These are phyloP conservation scores for Helogale parvula DNA, from an alignment of 2,113 vertebrate genomes.

Conservation along the genomic window DNA sequence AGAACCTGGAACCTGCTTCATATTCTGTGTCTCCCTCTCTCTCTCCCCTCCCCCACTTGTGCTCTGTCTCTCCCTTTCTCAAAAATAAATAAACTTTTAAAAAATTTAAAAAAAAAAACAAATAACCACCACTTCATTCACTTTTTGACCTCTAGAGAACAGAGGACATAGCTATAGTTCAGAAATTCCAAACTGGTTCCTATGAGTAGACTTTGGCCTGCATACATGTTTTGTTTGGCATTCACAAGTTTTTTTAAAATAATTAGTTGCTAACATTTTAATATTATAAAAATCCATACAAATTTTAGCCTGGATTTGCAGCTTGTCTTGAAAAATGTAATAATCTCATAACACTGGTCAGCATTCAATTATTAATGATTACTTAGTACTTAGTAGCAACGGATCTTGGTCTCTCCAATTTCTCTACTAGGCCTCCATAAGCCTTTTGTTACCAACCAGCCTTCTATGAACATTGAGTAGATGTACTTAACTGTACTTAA, in stretches of 20 bases:
- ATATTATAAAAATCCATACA: background rate
- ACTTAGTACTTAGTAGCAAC: background rate
- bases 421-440: background rate
- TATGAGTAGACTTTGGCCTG: background rate
- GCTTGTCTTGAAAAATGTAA: conserved; percentile 34
- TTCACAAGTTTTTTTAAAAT: background rate
- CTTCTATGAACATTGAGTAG: background rate
- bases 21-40: no score
- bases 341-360: background rate
- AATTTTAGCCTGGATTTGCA: background rate
- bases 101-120: background rate
- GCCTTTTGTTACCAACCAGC: background rate
- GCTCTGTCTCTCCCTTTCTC: no score
- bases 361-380: background rate
- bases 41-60: no score
- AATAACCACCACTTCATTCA: conserved; percentile 10
- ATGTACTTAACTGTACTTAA: background rate
- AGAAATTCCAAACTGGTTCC: conserved; percentile 10
- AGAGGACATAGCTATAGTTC: background rate
- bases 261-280: conserved; percentile 29
- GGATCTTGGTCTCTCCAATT: background rate
- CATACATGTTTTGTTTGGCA: background rate
- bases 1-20: no score
- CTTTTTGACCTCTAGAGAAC: conserved; percentile 5
- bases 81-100: no score